Evolutionary conservation across 2,888 invertebrate genomes (phyloP), one percentile per base, ranked within the genome.

Genomic region (Lacanobia oleracea): DNA sequence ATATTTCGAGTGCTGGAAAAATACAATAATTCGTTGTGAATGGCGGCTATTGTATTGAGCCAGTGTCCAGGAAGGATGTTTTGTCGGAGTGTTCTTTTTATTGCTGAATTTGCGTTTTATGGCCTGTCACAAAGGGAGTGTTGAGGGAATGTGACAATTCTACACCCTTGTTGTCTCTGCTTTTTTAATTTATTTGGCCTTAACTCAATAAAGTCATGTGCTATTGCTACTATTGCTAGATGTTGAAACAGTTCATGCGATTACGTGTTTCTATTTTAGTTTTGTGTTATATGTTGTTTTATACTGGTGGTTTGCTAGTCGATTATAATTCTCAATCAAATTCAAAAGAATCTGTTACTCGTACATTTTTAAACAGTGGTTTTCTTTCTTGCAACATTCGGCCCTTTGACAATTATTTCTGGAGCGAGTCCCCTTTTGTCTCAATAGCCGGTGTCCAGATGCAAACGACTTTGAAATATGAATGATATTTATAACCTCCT

Each of bases 71-170:
- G 95, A 95, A 95, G 95, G 92, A 93, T 95, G 93, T 92, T 95
- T 94, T 93, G 92, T 91, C 90, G 90, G 94, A 92, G 93, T 91
- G 92, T 93, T 94, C 93, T 93, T 95, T 95, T 96, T 96, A 95
- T 95, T 94, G 94, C 93, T 90, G 90, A 95, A 95, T 96, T 95
- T 95, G 95, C 95, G 95, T 96, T 96, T 96, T 95, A 96, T 95
- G 91, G 94, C 86, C 91, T 91, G 92, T 93, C 91, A 88, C 92
- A 90, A 90, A 93, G 94, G 93, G 94, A 91, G 88, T 86, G 88
- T 86, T 90, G 89, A 91, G 89, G 88, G 90, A 92, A 92, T 93
- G 93, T 94, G 94, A 93, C 93, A 94, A 91, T 87, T 92, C 86
- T 88, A 91, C 91, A 90, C 89, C 90, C 89, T 89, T 90, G 88